These are phyloP conservation scores for Acridotheres tristis DNA, from an alignment of 2,797 vertebrate genomes.

Conservation along the genomic window DNA sequence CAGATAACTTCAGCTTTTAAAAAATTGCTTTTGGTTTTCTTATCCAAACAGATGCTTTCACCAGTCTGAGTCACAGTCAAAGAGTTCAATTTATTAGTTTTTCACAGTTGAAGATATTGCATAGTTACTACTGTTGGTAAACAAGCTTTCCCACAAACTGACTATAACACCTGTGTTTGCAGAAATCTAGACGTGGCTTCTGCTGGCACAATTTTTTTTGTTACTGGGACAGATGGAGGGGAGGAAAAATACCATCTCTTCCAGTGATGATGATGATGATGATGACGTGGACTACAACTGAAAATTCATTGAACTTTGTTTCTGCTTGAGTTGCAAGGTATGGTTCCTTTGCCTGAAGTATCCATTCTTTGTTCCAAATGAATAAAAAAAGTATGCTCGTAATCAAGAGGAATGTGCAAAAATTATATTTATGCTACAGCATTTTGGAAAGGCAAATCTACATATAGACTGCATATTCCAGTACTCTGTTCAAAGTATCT, in stretches of 20 bases:
- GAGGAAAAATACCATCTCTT: neutral
- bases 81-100: neutral
- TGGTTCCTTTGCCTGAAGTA: neutral
- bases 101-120: neutral
- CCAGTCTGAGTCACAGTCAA: neutral
- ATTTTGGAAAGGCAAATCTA: neutral
- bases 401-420: neutral
- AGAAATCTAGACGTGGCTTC: neutral
- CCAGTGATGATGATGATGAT: neutral
- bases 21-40: neutral
- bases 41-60: neutral
- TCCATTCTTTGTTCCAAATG: neutral
- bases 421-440: neutral
- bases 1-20: neutral
- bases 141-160: neutral
- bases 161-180: neutral
- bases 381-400: neutral
- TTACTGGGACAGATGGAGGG: neutral
- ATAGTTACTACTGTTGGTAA: neutral
- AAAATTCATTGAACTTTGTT: neutral
- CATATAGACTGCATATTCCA: neutral
- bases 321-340: neutral
- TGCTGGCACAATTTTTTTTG: neutral
- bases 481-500: neutral
- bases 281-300: neutral